A percentile compares a stretch with the other conserved stretches of the same genome.
phyloP scores from a whole-genome alignment of 2,888 invertebrate genomes.

The Druceiella hillmani region DNA sequence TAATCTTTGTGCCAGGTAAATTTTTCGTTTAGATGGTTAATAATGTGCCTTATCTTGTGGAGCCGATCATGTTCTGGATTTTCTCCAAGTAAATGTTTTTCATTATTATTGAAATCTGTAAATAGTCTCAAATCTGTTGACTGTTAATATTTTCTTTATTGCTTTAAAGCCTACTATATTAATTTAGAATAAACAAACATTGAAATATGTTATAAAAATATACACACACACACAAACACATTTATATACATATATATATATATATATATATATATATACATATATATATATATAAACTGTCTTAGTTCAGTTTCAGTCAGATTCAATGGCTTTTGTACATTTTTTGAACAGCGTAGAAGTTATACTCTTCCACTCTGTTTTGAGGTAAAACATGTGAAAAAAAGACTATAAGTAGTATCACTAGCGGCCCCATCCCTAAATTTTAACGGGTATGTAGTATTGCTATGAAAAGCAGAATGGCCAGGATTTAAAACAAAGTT shows the following conservation, averaged over 20 bases:
- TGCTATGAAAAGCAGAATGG: background rate
- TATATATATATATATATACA: no score
- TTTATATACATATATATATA: no score
- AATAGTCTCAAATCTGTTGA: constrained; percentile 1
- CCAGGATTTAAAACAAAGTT: constrained; percentile 8
- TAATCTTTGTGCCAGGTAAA: background rate
- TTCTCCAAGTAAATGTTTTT: no score
- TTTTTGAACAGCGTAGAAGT: background rate
- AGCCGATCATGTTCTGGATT: background rate
- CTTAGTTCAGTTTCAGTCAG: constrained; percentile 1
- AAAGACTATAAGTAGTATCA: no score
- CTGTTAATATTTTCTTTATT: background rate
- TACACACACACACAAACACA: no score
- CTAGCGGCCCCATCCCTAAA: background rate
- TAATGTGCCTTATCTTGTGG: background rate
- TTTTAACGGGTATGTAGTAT: background rate
- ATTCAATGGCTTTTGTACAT: background rate
- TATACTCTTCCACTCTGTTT: background rate
- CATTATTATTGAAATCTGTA: constrained; percentile 1
- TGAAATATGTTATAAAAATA: no score
- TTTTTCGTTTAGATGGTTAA: no score
- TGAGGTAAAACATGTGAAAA: background rate
- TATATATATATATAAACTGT: background rate
- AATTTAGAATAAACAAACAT: no score
- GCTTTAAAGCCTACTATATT: background rate